These are phyloP conservation scores for Eupithecia centaureata DNA, from an alignment of 2,888 invertebrate species.

Conservation along the genomic window DNA sequence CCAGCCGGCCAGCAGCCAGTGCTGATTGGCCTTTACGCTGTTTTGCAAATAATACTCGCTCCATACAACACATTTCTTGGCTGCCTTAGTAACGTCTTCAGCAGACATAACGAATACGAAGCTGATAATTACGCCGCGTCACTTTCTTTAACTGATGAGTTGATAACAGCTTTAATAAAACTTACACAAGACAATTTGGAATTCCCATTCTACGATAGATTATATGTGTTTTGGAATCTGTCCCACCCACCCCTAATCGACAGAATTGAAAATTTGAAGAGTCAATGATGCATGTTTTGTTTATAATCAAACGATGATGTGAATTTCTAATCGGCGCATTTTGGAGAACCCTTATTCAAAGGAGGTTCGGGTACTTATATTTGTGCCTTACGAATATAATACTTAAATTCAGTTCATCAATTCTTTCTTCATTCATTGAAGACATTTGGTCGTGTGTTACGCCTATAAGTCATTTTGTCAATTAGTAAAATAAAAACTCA, in stretches of 20 bases:
- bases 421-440: no score
- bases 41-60: constrained; percentile 95
- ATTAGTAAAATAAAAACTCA: no score
- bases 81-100: constrained; percentile 92
- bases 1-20: constrained; percentile 89
- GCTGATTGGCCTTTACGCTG: constrained; percentile 94
- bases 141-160: constrained; percentile 89
- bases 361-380: no score
- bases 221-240: constrained; percentile 97
- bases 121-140: constrained; percentile 96
- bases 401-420: no score
- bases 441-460: no score
- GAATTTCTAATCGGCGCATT: no score
- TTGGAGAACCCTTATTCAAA: no score
- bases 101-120: constrained; percentile 96
- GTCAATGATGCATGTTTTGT: constrained; percentile 1
- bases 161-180: constrained; percentile 94
- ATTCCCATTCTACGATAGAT: constrained; percentile 96
- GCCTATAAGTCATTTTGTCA: no score
- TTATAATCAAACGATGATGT: neutral
- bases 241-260: constrained; percentile 98
- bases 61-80: constrained; percentile 95
- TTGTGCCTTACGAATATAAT: no score
- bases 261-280: constrained; percentile 86
- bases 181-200: constrained; percentile 97